These are phyloP conservation scores for Acanthosepion pharaonis DNA, from an alignment of 2,888 invertebrate species.

Conservation along the genomic window DNA sequence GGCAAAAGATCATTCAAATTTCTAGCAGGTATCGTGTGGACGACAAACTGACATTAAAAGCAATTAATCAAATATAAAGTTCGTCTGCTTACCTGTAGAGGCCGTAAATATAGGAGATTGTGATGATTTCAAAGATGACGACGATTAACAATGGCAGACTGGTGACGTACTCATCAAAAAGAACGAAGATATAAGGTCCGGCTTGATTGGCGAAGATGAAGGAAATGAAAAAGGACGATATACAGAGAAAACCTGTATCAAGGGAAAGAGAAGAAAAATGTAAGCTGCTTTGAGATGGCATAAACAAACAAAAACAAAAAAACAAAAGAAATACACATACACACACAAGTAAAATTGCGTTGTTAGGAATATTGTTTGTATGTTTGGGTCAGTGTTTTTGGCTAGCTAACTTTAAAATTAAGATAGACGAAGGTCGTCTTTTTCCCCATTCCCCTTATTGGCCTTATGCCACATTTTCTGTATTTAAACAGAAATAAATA, in stretches of 20 bases:
- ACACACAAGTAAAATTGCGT: background rate
- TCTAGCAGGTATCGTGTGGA: too few relatives aligned
- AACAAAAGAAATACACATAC: background rate
- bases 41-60: too few relatives aligned
- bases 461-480: too few relatives aligned
- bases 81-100: slow-evolving; percentile 55
- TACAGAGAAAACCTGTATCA: slow-evolving; percentile 52
- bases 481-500: too few relatives aligned
- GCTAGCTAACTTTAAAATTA: too few relatives aligned
- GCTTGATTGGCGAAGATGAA: slow-evolving; percentile 57
- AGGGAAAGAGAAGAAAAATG: background rate
- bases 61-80: too few relatives aligned
- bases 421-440: too few relatives aligned
- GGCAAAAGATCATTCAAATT: background rate
- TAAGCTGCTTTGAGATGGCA: background rate
- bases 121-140: slow-evolving; percentile 57
- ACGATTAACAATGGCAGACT: slow-evolving; percentile 58
- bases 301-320: background rate
- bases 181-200: slow-evolving; percentile 58
- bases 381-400: too few relatives aligned
- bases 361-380: too few relatives aligned
- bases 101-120: slow-evolving; percentile 58
- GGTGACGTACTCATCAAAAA: slow-evolving; percentile 60
- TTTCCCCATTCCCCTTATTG: too few relatives aligned
- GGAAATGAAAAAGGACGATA: slow-evolving; percentile 54